These are phyloP conservation scores for Stichodactyla helianthus DNA, from an alignment of 64 coral and sea anemone genomes.

Conservation along the genomic window DNA sequence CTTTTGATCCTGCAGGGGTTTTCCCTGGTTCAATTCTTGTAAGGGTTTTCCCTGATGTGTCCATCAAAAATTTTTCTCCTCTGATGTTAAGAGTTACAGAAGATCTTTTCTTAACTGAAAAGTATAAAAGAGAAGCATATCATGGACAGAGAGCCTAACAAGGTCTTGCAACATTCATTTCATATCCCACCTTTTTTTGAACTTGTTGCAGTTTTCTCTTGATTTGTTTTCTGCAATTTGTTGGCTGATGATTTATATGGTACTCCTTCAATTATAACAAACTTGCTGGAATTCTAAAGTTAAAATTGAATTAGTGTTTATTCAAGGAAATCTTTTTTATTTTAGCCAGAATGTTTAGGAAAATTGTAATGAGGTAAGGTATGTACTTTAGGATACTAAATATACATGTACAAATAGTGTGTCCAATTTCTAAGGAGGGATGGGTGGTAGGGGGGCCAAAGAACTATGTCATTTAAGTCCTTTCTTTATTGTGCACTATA, in stretches of 20 bases:
- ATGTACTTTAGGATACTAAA: too few species aligned
- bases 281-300: slow-evolving; percentile 63
- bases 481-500: too few species aligned
- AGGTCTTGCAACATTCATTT: too few species aligned
- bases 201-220: background rate
- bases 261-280: slow-evolving; percentile 73
- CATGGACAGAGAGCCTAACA: background rate
- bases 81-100: slow-evolving; percentile 43
- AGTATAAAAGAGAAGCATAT: background rate
- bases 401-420: too few species aligned
- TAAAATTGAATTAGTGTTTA: background rate
- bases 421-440: too few species aligned
- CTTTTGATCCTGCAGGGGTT: background rate
- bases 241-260: slow-evolving; percentile 84
- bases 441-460: too few species aligned
- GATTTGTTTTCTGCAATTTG: slow-evolving; percentile 56
- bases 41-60: slow-evolving; percentile 58
- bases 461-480: too few species aligned
- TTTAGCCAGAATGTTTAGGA: too few species aligned
- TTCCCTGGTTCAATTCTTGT: slow-evolving; percentile 20
- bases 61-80: slow-evolving; percentile 52
- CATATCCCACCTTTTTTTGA: background rate
- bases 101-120: slow-evolving; percentile 36
- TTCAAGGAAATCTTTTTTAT: too few species aligned
- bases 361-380: background rate